phyloP scores from a whole-genome alignment of 2,888 invertebrate genomes.

The Xanthorhoe designata region DNA sequence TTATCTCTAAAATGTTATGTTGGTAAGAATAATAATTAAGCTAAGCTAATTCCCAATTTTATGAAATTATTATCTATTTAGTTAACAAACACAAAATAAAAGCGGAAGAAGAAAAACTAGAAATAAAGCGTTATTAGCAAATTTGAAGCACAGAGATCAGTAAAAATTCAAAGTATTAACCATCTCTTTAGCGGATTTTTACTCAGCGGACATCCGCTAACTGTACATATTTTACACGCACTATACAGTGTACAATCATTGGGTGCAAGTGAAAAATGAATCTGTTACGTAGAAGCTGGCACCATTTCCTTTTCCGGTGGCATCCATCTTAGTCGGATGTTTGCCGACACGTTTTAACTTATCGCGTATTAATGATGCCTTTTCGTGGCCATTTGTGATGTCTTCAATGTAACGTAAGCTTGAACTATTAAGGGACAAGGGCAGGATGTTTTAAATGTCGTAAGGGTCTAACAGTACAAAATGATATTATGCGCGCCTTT shows the following conservation, averaged over 20 bases:
- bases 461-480: too few relatives aligned
- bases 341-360: conserved; percentile 74
- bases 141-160: too few relatives aligned
- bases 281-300: conserved; percentile 67
- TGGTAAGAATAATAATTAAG: too few relatives aligned
- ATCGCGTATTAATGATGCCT: conserved; percentile 56
- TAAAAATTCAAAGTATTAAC: too few relatives aligned
- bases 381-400: conserved; percentile 27
- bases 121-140: too few relatives aligned
- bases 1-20: too few relatives aligned
- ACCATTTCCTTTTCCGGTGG: conserved; percentile 76
- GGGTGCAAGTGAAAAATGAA: conserved; percentile 71
- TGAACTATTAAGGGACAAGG: background rate
- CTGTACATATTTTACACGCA: conserved; percentile 6
- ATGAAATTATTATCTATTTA: too few relatives aligned
- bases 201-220: conserved; percentile 22
- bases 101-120: too few relatives aligned
- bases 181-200: conserved; percentile 4
- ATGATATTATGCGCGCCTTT: too few relatives aligned
- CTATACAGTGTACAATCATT: conserved; percentile 26
- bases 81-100: too few relatives aligned
- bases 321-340: conserved; percentile 80
- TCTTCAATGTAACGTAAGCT: background rate
- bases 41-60: too few relatives aligned
- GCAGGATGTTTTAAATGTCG: background rate